A percentile compares a stretch with the other conserved stretches of the same genome.
phyloP scores from a whole-genome alignment of 2,888 invertebrate species.

The Drosophila meridiana region DNA sequence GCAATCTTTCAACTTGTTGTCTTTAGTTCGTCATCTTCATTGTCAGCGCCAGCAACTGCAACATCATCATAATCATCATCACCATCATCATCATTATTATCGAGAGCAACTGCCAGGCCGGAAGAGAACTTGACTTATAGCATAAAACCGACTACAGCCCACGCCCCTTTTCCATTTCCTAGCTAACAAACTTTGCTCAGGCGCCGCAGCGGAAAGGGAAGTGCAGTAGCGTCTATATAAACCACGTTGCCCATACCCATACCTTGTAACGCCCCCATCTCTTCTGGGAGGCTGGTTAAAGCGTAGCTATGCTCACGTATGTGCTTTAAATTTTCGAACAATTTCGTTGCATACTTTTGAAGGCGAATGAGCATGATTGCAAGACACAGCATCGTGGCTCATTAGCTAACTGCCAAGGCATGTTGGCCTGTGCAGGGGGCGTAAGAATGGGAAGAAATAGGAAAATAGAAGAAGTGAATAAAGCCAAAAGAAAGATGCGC shows the following conservation, averaged over 20 bases:
- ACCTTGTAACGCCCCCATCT: not conserved
- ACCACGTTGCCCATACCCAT: not conserved
- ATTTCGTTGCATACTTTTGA: constrained; percentile 43
- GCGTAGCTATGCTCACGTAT: not conserved
- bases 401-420: constrained; percentile 48
- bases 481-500: constrained; percentile 18
- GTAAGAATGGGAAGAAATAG: not conserved
- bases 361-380: constrained; percentile 35
- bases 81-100: constrained; percentile 9
- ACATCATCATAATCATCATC: constrained; percentile 11
- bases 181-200: constrained; percentile 57
- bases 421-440: not conserved
- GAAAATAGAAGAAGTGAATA: too few relatives aligned
- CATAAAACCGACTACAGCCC: constrained; percentile 16
- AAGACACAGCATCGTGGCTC: constrained; percentile 45
- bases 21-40: constrained; percentile 52
- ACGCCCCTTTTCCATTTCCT: constrained; percentile 14
- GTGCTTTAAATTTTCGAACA: constrained; percentile 50
- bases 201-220: constrained; percentile 77
- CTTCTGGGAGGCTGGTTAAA: not conserved
- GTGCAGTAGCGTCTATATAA: constrained; percentile 45
- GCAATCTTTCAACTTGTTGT: constrained; percentile 23
- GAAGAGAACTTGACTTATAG: constrained; percentile 83
- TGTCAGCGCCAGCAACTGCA: constrained; percentile 7
- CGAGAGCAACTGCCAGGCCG: constrained; percentile 60